Evolutionary conservation across 1,140 invertebrate species (phyloP), one percentile per base, ranked within the genome.

Genomic region (Sweltsa coloradensis): DNA sequence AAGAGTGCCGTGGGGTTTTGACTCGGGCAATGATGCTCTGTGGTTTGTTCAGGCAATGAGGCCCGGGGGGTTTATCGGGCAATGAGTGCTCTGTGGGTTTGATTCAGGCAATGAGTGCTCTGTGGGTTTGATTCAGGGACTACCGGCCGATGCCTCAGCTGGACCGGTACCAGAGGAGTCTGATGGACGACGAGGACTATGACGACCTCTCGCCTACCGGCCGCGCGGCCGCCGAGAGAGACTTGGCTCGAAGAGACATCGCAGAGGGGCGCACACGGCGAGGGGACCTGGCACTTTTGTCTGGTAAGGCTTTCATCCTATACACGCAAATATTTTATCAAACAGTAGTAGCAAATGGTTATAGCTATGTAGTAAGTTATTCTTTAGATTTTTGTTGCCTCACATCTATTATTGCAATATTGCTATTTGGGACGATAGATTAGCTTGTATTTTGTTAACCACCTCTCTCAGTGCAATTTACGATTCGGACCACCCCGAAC

Each of bases 71-170:
- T 31, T 31, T n/a, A 9, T 31, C 9, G 9, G 29, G 9, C n/a
- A 9, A 31, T 31, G 7, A 14, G 7, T 16, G 37, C 18, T n/a
- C 9, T 9, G 9, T 9, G 9, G 29, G 9, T 9, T 31, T n/a
- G n/a, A 31, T 9, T 31, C 29, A n/a, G 29, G n/a, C 29, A 31
- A 31, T 31, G 7, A 14, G 7, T 16, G 37, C 18, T n/a, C 9
- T 9, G 7, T 40, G 7, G 37, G 7, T 9, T 40, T 40, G 7
- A n/a, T 68, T 6, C 61, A 94, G 90, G 51, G 96, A 99, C 70
- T 99, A 99, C 69, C 89, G 90, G 3, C 77, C 88, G 1, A 95
- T 97, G 78, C 89, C 95, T 45, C 92, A 83, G 45, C 65, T 99
- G 55, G 97, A 99, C 72, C 76, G 78, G 23, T 98, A 97, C 67